Conservation (phyloP, 2,797 vertebrate genomes). For the Rhadinocentrus ornatus region DNA sequence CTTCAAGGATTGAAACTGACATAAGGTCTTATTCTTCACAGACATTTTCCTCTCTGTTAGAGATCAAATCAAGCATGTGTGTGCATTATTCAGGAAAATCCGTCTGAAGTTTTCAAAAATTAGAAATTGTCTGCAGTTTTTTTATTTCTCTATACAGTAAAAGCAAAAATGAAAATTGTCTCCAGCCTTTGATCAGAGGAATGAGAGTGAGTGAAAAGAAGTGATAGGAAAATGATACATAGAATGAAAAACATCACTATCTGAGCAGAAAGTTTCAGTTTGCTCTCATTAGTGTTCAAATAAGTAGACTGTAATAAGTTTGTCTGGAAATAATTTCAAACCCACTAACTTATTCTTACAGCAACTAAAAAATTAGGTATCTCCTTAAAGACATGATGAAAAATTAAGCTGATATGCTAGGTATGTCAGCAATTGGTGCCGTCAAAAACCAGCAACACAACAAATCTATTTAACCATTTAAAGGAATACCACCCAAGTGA, state of each 20-base stretch:
- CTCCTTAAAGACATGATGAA: too few relatives aligned
- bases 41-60: slow-evolving; percentile 10
- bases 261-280: background rate
- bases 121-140: slow-evolving; percentile 35
- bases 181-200: slow-evolving; percentile 42
- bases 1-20: slow-evolving; percentile 37
- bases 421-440: too few relatives aligned
- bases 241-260: slow-evolving; percentile 31
- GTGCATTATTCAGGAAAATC: slow-evolving; percentile 26
- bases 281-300: slow-evolving; percentile 3
- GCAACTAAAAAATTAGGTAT: too few relatives aligned
- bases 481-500: too few relatives aligned
- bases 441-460: too few relatives aligned
- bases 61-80: slow-evolving; percentile 33
- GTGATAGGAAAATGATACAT: slow-evolving; percentile 18
- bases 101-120: slow-evolving; percentile 34
- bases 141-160: slow-evolving; percentile 20
- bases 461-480: too few relatives aligned
- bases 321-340: background rate
- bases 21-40: slow-evolving; percentile 31
- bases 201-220: slow-evolving; percentile 9
- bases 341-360: background rate
- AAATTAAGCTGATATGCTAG: too few relatives aligned
- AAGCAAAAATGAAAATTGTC: slow-evolving; percentile 35
- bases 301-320: background rate